Evolutionary conservation across 2,888 invertebrate genomes (phyloP), one percentile per base, ranked within the genome.

Genomic region (Pocota personata): DNA sequence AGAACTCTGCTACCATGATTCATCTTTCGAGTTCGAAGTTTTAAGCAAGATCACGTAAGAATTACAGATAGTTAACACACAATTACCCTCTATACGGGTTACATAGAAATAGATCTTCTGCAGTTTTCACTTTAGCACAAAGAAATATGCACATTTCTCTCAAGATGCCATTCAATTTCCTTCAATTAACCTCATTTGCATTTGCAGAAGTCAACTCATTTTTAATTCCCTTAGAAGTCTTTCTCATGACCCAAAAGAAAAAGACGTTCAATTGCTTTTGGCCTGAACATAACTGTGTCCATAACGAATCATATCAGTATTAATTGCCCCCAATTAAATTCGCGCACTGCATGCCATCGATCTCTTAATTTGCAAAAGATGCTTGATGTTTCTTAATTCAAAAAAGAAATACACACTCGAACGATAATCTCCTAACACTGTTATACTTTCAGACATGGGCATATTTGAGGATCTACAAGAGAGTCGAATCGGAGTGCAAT

Each of bases 401-500:
- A 16, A 14, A 14, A 2, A 16, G 27, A 46, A 57, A 21, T n/a
- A 32, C 35, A 35, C 4, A n/a, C 27, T 27, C 14, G 2, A 14
- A n/a, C 37, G 14, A 32, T 50, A 27, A 78, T 52, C 30, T 7
- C 37, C n/a, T 6, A 50, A 6, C 16, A 58, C 43, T 46, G 16
- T 71, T 86, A 83, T 72, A 87, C 88, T 90, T 43, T 62, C n/a
- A 98, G 98, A 97, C 92, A 97, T 98, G 97, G 97, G 96, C 83
- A 94, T 95, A 83, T 97, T 98, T 91, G 95, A 96, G 90, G 95
- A 96, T 90, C 93, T 94, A 75, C 93, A 94, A 77, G 96, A 97
- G 91, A 94, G 94, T 82, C 93, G 96, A 37, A 91, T 93, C n/a
- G 92, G 92, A n/a, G 96, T 96, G 24, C 94, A 95, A 89, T 95